A percentile compares a stretch with the other conserved stretches of the same genome.
phyloP scores from a whole-genome alignment of 35 echinoderm and acorn worm genomes.

The Apostichopus japonicus region DNA sequence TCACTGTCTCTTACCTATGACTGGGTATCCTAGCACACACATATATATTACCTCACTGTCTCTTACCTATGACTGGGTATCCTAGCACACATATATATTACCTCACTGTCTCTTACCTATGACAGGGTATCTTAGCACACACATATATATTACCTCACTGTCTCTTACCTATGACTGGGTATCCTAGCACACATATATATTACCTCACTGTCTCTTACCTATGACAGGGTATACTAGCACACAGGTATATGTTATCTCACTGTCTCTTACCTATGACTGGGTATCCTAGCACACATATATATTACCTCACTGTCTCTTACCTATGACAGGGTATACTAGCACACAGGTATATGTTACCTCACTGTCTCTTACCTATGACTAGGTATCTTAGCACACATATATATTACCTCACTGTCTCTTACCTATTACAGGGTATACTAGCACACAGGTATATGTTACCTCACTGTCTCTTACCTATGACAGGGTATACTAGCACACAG shows the following conservation, averaged over 20 bases:
- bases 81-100: constrained; percentile 60
- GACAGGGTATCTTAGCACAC: constrained; percentile 74
- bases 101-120: constrained; percentile 68
- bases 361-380: constrained; percentile 5
- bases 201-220: neutral
- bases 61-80: constrained; percentile 68
- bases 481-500: no score
- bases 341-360: neutral
- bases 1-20: constrained; percentile 83
- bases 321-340: constrained; percentile 17
- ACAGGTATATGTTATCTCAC: neutral
- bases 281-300: constrained; percentile 18
- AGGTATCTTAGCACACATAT: constrained; percentile 91
- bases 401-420: constrained; percentile 80
- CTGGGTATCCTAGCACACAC: constrained; percentile 87
- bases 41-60: no score
- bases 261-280: neutral
- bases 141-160: constrained; percentile 67
- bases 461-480: constrained; percentile 61
- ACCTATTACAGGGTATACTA: constrained; percentile 89
- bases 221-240: constrained; percentile 57
- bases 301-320: neutral
- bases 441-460: no score
- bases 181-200: constrained; percentile 42
- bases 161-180: constrained; percentile 61